A percentile compares a stretch with the other conserved stretches of the same genome.
Evolutionary conservation across 2,113 vertebrate genomes (phyloP).

Genomic region (Rhinichthys klamathensis): DNA sequence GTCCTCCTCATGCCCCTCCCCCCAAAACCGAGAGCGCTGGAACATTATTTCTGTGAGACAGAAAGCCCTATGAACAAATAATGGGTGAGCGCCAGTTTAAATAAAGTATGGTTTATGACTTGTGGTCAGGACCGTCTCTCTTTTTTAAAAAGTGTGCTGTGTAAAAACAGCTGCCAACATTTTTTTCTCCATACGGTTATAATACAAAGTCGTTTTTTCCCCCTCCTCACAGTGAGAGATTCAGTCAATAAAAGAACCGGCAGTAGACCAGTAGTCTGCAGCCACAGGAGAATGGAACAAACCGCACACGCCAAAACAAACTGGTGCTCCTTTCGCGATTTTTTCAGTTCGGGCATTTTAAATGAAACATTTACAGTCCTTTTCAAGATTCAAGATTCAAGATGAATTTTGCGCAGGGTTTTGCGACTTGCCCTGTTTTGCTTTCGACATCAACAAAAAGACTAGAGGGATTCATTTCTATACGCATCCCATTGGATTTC

Average conservation of each 20-base stretch:
- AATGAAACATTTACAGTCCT: slow-evolving; percentile 70
- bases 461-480: slow-evolving; percentile 36
- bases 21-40: slow-evolving; percentile 83
- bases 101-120: slow-evolving; percentile 95
- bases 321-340: slow-evolving; percentile 73
- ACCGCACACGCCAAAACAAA: slow-evolving; percentile 78
- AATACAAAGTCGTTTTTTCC: slow-evolving; percentile 89
- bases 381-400: no score
- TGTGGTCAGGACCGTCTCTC: slow-evolving; percentile 94
- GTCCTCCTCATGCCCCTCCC: slow-evolving; percentile 77
- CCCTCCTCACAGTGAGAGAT: slow-evolving; percentile 84
- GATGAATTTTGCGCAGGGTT: slow-evolving; percentile 66
- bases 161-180: slow-evolving; percentile 87
- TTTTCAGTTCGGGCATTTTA: slow-evolving; percentile 71
- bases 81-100: slow-evolving; percentile 92
- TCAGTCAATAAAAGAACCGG: slow-evolving; percentile 84
- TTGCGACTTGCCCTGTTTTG: slow-evolving; percentile 48
- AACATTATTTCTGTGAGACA: slow-evolving; percentile 91
- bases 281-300: slow-evolving; percentile 72
- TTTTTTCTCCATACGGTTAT: slow-evolving; percentile 85
- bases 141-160: slow-evolving; percentile 82
- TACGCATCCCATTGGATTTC: not conserved
- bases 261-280: slow-evolving; percentile 80
- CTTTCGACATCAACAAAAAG: slow-evolving; percentile 65
- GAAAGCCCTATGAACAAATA: slow-evolving; percentile 97